Base-by-base conservation (phyloP, 2,113 vertebrate genomes). In the Lathamus discolor region DNA sequence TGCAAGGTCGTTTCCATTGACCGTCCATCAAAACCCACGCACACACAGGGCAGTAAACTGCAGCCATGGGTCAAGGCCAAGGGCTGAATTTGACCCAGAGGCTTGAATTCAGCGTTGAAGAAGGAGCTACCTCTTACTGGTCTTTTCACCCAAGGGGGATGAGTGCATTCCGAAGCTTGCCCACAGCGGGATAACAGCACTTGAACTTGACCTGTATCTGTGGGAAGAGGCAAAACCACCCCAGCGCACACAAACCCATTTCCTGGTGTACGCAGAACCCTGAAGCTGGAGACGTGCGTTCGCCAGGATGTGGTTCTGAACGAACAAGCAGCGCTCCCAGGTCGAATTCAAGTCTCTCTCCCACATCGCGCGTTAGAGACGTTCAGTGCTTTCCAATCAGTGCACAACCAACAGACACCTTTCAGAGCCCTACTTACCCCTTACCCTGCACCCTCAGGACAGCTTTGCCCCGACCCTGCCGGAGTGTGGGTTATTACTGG, bases 361-460 rank as follows among this genome's bases (percentile, higher is more conserved):
- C 24, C 18, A 1, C 7, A 9, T 24, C 37, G 6, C 27, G 12
- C 0, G 2, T 17, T 17, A 12, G 35, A 57, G 54, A 12, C 2
- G 0, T 24, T 62, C 6, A 6, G 22, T 13, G 62, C 52, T 59
- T n/a, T 35, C 22, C n/a, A 39, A 7, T 54, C 52, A 13, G 13
- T 0, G 13, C 61, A 2, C 2, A 1, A 11, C 1, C 12, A 46
- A 33, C 4, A 10, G 57, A 9, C 20, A 1, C 43, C 46, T 33
- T 10, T 2, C n/a, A 22, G 69, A 49, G 49, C 35, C 25, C 52
- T 2, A 1, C 0, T 0, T 20, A 9, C 54, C 64, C 62, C 62
- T 31, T 3, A 29, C 49, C 54, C 46, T 13, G 46, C 46, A 11
- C 12, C 10, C 88, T 37, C 8, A 10, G 9, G 19, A 2, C 2